Conservation (phyloP, 1,140 invertebrate genomes). For the Chrysomallon squamiferum region DNA sequence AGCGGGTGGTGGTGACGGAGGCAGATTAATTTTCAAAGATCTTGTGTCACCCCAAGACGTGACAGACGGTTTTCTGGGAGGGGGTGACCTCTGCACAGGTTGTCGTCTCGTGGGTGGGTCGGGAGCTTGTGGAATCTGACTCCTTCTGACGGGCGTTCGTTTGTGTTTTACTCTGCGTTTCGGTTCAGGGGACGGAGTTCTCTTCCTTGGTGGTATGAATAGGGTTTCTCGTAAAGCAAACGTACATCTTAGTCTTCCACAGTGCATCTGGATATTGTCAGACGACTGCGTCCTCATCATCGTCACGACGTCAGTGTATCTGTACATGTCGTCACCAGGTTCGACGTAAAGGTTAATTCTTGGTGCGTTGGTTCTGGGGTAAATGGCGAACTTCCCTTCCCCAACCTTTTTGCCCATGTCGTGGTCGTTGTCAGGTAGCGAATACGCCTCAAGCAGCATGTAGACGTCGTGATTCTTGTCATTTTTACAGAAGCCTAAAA, state of each 20-base stretch:
- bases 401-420: constrained; percentile 51
- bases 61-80: constrained; percentile 19
- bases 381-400: constrained; percentile 59
- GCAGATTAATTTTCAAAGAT: constrained; percentile 35
- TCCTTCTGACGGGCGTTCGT: constrained; percentile 6
- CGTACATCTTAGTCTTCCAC: constrained; percentile 49
- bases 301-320: constrained; percentile 47
- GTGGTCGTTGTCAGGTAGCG: constrained; percentile 27
- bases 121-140: neutral
- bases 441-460: constrained; percentile 54
- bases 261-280: constrained; percentile 56
- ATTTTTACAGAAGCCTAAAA: constrained; percentile 58
- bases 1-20: constrained; percentile 35
- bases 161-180: constrained; percentile 4
- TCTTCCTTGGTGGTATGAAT: constrained; percentile 10
- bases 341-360: constrained; percentile 49
- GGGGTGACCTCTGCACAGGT: neutral
- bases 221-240: constrained; percentile 39
- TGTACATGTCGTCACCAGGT: constrained; percentile 54
- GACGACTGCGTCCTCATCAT: constrained; percentile 36
- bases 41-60: constrained; percentile 44
- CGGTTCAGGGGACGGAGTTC: constrained; percentile 8
- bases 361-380: constrained; percentile 56
- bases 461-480: constrained; percentile 58
- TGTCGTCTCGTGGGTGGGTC: constrained; percentile 1